Conservation (phyloP, 2,888 invertebrate genomes). For the Drosophila cracens region DNA sequence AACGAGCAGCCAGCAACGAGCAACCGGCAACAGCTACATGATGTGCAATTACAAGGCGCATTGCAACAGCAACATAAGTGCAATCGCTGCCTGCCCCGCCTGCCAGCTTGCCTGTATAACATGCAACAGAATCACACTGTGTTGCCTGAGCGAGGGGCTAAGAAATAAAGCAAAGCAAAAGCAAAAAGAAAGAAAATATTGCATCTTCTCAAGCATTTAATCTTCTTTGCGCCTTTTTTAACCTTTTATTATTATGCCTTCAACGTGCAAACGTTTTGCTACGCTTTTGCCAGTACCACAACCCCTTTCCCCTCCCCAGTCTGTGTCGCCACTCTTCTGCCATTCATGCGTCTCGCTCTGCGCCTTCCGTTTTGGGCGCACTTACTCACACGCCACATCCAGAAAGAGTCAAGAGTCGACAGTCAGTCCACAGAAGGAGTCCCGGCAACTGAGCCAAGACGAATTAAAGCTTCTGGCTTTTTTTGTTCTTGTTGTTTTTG, state of each 20-base stretch:
- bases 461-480: slow-evolving; percentile 61
- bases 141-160: not conserved
- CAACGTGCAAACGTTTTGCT: slow-evolving; percentile 81
- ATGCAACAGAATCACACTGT: slow-evolving; percentile 32
- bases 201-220: slow-evolving; percentile 82
- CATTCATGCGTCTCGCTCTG: slow-evolving; percentile 48
- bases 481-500: slow-evolving; percentile 14
- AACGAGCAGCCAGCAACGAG: slow-evolving; percentile 47
- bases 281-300: slow-evolving; percentile 64
- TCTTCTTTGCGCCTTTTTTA: slow-evolving; percentile 82
- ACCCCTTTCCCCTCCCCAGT: not conserved
- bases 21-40: slow-evolving; percentile 65
- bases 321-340: not conserved
- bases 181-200: slow-evolving; percentile 70
- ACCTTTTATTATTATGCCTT: slow-evolving; percentile 82
- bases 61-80: slow-evolving; percentile 67
- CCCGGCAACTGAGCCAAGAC: slow-evolving; percentile 44
- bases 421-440: slow-evolving; percentile 24
- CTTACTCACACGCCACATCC: slow-evolving; percentile 75
- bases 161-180: slow-evolving; percentile 32
- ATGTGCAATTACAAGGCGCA: slow-evolving; percentile 65
- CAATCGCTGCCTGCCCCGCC: slow-evolving; percentile 77
- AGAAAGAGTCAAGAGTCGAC: slow-evolving; percentile 19
- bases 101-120: slow-evolving; percentile 32
- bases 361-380: slow-evolving; percentile 77